These are phyloP conservation scores for Arnoldichthys spilopterus DNA, from an alignment of 2,797 vertebrate genomes.

Conservation along the genomic window DNA sequence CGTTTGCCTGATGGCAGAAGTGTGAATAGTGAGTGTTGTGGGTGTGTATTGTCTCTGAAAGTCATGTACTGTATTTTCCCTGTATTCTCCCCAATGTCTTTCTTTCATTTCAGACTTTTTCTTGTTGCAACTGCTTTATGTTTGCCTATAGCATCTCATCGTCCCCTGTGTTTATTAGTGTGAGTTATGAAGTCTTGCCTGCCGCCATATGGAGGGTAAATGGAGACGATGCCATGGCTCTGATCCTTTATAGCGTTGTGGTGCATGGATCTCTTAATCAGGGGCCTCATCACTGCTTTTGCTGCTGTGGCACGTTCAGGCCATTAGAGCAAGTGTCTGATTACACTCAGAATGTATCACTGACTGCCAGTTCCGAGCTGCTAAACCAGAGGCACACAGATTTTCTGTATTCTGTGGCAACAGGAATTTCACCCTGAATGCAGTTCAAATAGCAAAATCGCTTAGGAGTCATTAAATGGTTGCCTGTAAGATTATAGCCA, in stretches of 20 bases:
- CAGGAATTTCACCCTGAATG: constrained; percentile 3
- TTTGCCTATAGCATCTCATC: constrained; percentile 30
- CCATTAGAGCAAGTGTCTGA: constrained; percentile 76
- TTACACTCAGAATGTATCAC: constrained; percentile 79
- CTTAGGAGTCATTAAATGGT: constrained; percentile 4
- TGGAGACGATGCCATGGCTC: constrained; percentile 67
- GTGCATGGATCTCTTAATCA: constrained; percentile 78
- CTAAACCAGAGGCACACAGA: constrained; percentile 67
- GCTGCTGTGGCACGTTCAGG: constrained; percentile 76
- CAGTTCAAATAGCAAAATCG: constrained; percentile 26
- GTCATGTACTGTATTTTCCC: neutral
- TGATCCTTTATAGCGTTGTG: constrained; percentile 71
- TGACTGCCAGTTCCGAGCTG: constrained; percentile 67
- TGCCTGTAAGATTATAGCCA: neutral
- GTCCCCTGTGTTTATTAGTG: constrained; percentile 61
- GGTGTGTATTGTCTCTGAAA: too few relatives aligned
- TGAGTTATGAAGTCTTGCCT: constrained; percentile 76
- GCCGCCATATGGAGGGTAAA: constrained; percentile 76
- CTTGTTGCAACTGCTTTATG: constrained; percentile 3
- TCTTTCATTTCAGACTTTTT: neutral
- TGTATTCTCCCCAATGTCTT: neutral
- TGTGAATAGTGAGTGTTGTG: too few relatives aligned
- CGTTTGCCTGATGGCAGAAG: too few relatives aligned
- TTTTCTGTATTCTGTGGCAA: constrained; percentile 47
- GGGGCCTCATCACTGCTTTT: constrained; percentile 74